These are phyloP conservation scores for Archocentrus centrarchus DNA, from an alignment of 2,113 vertebrate genomes.

Conservation along the genomic window DNA sequence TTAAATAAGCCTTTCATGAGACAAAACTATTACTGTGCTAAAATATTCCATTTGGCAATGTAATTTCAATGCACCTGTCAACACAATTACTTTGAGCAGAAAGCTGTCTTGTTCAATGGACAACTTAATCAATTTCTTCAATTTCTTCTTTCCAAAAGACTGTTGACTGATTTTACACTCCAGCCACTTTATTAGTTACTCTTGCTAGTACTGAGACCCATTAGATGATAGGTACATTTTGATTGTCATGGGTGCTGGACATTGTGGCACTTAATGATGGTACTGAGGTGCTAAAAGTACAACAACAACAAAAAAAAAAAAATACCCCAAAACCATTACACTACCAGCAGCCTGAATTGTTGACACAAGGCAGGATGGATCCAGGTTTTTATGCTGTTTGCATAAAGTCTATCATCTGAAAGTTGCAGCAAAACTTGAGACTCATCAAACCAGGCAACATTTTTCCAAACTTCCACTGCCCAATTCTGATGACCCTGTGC, in stretches of 20 bases:
- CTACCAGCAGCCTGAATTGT: not conserved
- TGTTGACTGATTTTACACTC: not conserved
- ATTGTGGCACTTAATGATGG: not conserved
- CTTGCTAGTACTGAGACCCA: not conserved
- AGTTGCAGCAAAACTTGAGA: not conserved
- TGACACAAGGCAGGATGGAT: not conserved
- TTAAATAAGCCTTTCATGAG: not conserved
- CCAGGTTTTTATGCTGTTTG: not conserved
- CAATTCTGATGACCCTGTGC: not conserved
- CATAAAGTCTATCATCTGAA: not conserved
- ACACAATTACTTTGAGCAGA: not conserved
- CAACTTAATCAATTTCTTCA: not conserved
- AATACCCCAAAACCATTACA: too few relatives aligned
- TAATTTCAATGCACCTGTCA: not conserved
- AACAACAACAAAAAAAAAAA: rapidly evolving
- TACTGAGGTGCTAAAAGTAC: not conserved
- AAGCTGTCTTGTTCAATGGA: not conserved
- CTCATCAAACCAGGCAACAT: not conserved
- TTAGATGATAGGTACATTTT: not conserved
- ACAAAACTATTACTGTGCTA: not conserved
- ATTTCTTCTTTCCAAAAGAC: not conserved
- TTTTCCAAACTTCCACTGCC: not conserved
- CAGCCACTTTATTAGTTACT: not conserved
- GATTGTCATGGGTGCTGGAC: not conserved
- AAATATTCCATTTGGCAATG: conserved; percentile 2